These are phyloP conservation scores for Chaitophorus viminalis DNA, from an alignment of 2,888 invertebrate genomes.

Conservation along the genomic window DNA sequence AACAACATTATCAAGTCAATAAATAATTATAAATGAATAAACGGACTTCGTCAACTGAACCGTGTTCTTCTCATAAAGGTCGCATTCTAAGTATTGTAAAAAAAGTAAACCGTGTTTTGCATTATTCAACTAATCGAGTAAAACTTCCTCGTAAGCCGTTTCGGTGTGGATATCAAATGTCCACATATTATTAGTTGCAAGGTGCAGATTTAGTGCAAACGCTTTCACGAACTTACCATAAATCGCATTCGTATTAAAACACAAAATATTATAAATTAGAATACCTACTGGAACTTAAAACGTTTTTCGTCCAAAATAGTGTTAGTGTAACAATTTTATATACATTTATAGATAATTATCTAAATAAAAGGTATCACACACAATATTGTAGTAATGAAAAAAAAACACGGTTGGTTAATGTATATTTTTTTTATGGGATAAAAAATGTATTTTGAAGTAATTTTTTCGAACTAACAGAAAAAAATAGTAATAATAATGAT, in stretches of 20 bases:
- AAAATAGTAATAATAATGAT: constrained; percentile 13
- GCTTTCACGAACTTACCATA: background rate
- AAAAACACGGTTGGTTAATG: constrained; percentile 21
- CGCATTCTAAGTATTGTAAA: background rate
- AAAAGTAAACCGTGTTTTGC: no score
- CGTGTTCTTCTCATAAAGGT: background rate
- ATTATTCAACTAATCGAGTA: background rate
- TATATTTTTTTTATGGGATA: constrained; percentile 44
- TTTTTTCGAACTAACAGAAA: constrained; percentile 49
- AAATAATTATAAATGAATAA: background rate
- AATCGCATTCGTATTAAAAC: background rate
- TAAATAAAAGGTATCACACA: background rate
- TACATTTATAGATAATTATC: background rate
- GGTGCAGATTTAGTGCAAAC: background rate
- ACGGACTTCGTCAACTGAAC: background rate
- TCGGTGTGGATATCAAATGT: background rate
- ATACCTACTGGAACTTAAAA: no score
- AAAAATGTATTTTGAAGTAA: constrained; percentile 57
- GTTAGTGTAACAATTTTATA: background rate
- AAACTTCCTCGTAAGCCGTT: background rate
- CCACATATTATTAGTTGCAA: background rate
- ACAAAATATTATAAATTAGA: background rate
- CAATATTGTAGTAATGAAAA: constrained; percentile 9
- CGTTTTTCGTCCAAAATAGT: background rate
- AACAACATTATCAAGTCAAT: background rate